Conservation (phyloP, 2,888 invertebrate species). For the Caprella mutica region DNA sequence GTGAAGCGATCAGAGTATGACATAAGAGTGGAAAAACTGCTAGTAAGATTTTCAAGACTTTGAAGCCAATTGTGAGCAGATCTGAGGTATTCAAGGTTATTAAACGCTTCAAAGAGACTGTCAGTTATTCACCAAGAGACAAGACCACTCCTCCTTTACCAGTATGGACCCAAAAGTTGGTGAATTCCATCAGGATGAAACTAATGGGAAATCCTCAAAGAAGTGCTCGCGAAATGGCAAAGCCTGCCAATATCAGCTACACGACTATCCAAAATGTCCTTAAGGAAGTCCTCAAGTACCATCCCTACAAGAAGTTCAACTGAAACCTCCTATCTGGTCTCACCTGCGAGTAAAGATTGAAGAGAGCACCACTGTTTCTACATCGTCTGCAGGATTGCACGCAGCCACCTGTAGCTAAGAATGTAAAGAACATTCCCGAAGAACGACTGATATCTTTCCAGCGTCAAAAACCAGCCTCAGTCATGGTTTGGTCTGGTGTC, state of each 20-base stretch:
- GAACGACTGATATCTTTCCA: too few relatives aligned
- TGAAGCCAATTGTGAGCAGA: background rate
- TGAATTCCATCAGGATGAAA: too few relatives aligned
- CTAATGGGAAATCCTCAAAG: too few relatives aligned
- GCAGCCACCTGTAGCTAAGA: background rate
- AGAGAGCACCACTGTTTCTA: background rate
- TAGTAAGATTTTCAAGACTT: background rate
- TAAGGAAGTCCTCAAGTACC: background rate
- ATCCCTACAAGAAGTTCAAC: background rate
- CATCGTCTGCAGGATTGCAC: background rate
- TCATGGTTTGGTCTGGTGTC: too few relatives aligned
- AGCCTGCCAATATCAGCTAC: too few relatives aligned
- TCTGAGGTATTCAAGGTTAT: background rate
- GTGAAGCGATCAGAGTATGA: background rate
- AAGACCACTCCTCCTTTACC: background rate
- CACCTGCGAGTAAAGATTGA: background rate
- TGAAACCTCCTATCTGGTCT: background rate
- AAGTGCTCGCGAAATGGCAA: background rate
- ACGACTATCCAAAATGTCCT: too few relatives aligned
- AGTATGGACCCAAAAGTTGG: background rate
- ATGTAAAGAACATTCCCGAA: too few relatives aligned
- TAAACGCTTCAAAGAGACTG: background rate
- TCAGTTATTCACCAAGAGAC: background rate
- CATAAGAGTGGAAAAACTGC: background rate
- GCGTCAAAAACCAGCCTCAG: too few relatives aligned